A percentile compares a stretch with the other conserved stretches of the same genome.
phyloP scores from a whole-genome alignment of 2,797 vertebrate species.

The Eulemur albifrons region DNA sequence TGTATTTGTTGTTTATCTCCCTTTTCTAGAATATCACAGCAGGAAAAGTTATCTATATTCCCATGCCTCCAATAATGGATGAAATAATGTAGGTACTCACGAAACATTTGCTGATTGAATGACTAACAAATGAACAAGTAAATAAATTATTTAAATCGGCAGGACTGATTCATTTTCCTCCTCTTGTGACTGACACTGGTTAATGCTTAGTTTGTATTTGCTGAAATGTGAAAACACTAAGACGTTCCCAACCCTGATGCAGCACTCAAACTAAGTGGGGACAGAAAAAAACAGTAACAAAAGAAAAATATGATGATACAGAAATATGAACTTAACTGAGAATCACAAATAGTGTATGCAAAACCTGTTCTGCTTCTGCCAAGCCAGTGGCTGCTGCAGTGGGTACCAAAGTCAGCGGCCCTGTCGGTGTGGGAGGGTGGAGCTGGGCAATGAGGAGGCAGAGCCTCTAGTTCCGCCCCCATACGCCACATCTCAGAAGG shows the following conservation, averaged over 20 bases:
- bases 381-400: too few species aligned
- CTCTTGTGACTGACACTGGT: not conserved
- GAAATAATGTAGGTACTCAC: not conserved
- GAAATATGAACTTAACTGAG: not conserved
- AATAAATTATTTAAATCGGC: not conserved
- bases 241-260: not conserved
- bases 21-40: not conserved
- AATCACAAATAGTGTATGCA: not conserved
- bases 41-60: not conserved
- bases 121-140: not conserved
- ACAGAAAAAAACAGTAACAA: not conserved
- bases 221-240: not conserved
- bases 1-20: not conserved
- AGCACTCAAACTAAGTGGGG: not conserved
- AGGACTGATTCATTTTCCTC: not conserved
- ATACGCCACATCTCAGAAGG: not conserved
- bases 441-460: too few species aligned
- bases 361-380: not conserved
- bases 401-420: not conserved
- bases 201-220: not conserved
- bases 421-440: accelerated
- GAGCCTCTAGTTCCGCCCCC: not conserved
- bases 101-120: not conserved
- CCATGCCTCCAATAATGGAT: not conserved
- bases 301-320: not conserved